Evolutionary conservation across 2,888 invertebrate species (phyloP).

Genomic region (Dryococelus australis): DNA sequence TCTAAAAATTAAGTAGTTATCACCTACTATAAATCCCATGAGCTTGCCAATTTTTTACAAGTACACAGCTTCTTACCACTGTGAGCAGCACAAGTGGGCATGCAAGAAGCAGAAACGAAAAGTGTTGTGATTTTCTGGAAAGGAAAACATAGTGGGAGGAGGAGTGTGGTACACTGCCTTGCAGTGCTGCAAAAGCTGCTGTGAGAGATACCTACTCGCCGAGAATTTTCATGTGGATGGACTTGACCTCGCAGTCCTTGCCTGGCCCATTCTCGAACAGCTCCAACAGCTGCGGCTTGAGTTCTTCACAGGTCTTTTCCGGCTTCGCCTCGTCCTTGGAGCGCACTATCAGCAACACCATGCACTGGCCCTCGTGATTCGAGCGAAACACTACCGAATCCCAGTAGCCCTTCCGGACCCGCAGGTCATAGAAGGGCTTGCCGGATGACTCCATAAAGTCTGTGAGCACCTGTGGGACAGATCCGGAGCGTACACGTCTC

Average conservation of each 20-base stretch:
- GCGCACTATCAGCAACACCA: neutral
- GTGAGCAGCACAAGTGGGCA: too few species aligned
- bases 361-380: slow-evolving; percentile 8
- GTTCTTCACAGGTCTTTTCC: neutral
- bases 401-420: slow-evolving; percentile 10
- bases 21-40: too few species aligned
- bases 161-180: neutral
- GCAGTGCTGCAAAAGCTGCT: neutral
- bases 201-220: neutral
- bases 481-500: neutral
- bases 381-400: neutral
- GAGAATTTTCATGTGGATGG: neutral
- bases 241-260: slow-evolving; percentile 11
- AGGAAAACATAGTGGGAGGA: neutral
- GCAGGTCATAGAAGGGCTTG: neutral
- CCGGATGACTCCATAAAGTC: neutral
- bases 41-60: too few species aligned
- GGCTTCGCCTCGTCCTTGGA: neutral
- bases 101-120: too few species aligned
- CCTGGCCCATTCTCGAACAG: neutral
- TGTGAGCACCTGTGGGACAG: neutral
- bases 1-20: too few species aligned
- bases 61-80: too few species aligned
- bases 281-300: neutral
- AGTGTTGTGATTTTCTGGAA: neutral